phyloP scores from a whole-genome alignment of 1,140 invertebrate genomes.

The Melitaea cinxia region DNA sequence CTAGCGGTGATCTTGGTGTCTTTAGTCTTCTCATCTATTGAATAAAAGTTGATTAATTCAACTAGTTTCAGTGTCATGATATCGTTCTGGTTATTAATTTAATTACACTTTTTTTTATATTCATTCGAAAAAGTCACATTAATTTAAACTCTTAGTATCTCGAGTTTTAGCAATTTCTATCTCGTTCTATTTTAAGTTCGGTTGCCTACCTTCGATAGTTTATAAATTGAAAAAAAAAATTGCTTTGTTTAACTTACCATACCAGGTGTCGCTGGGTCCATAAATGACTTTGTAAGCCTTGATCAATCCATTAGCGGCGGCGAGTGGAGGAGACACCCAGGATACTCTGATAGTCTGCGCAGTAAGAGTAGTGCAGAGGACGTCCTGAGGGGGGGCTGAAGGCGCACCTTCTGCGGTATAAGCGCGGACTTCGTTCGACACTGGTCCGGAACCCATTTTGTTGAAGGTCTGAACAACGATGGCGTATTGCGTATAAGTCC shows the following conservation, averaged over 20 bases:
- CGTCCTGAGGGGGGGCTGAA: conserved; percentile 95
- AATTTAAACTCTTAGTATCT: no score
- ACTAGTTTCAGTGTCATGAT: no score
- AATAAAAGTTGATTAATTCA: background rate
- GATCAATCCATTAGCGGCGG: conserved; percentile 95
- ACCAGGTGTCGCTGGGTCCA: conserved; percentile 95
- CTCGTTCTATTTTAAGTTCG: no score
- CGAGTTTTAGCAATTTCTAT: no score
- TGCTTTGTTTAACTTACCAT: conserved; percentile 85
- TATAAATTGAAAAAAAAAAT: background rate
- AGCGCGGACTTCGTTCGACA: conserved; percentile 93
- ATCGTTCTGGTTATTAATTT: no score
- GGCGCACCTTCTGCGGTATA: conserved; percentile 96
- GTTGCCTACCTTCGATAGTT: no score
- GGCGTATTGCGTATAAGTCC: conserved; percentile 96
- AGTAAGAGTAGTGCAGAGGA: conserved; percentile 94
- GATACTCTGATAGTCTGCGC: conserved; percentile 96
- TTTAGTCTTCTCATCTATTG: conserved; percentile 94
- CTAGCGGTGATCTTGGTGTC: conserved; percentile 95
- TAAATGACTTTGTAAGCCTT: conserved; percentile 98
- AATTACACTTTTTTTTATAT: no score
- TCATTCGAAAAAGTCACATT: no score
- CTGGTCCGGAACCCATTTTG: conserved; percentile 95
- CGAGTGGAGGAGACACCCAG: conserved; percentile 95
- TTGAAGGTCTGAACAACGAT: conserved; percentile 98